These are phyloP conservation scores for Drosophila atripex DNA, from an alignment of 2,888 invertebrate genomes.

Conservation along the genomic window DNA sequence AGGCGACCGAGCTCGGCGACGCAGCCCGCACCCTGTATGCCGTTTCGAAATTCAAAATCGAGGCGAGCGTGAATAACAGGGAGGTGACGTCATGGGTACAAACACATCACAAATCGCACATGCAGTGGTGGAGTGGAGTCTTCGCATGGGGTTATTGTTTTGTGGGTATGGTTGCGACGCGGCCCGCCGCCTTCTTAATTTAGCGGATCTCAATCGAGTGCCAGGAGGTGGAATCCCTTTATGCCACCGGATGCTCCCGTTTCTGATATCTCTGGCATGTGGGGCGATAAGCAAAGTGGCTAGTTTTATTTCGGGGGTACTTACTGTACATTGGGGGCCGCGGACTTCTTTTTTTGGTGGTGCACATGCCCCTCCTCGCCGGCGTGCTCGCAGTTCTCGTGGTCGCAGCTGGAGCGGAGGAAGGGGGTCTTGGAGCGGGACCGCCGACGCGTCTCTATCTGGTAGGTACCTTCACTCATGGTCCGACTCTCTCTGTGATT, in stretches of 20 bases:
- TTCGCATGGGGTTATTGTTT: conserved; percentile 14
- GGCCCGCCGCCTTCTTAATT: neutral
- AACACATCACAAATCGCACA: conserved; percentile 5
- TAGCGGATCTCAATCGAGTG: neutral
- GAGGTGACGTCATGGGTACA: conserved; percentile 64
- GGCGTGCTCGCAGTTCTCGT: conserved; percentile 85
- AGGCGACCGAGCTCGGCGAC: conserved; percentile 25
- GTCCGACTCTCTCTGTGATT: conserved; percentile 6
- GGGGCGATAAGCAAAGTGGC: neutral
- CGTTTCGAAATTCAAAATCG: conserved; percentile 47
- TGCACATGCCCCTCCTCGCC: conserved; percentile 85
- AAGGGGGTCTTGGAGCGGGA: conserved; percentile 90
- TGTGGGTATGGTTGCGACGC: conserved; percentile 9
- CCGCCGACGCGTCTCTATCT: conserved; percentile 87
- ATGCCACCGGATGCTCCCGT: conserved; percentile 1
- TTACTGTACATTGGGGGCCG: conserved; percentile 80
- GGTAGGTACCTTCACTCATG: conserved; percentile 77
- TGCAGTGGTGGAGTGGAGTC: neutral
- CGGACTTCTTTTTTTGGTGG: conserved; percentile 82
- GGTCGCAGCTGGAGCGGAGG: conserved; percentile 86
- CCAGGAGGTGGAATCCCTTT: neutral
- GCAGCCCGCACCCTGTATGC: conserved; percentile 39
- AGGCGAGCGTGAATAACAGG: conserved; percentile 63
- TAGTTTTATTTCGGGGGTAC: conserved; percentile 44
- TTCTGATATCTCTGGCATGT: neutral